phyloP scores from a whole-genome alignment of 2,888 invertebrate species.

The Andricus curvator region DNA sequence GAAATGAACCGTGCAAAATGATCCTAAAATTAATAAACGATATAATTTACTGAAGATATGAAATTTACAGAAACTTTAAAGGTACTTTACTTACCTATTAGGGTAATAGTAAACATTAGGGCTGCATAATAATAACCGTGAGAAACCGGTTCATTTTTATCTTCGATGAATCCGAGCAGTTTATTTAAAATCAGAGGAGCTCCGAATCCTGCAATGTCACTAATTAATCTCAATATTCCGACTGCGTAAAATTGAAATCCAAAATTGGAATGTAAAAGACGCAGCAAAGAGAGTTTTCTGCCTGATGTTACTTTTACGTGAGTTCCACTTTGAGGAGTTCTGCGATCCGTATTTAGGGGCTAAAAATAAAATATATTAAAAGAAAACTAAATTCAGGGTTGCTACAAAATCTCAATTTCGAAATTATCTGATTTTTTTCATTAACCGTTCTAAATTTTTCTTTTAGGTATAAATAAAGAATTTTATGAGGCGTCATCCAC shows the following conservation, averaged over 20 bases:
- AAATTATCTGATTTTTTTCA: no score
- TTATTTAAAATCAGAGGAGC: conserved; percentile 93
- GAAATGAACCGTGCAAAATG: conserved; percentile 92
- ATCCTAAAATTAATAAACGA: conserved; percentile 79
- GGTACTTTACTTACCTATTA: conserved; percentile 82
- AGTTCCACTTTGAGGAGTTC: conserved; percentile 44
- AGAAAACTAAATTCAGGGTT: neutral
- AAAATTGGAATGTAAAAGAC: conserved; percentile 87
- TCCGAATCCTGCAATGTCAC: conserved; percentile 91
- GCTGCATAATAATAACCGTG: conserved; percentile 84
- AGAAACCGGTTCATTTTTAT: conserved; percentile 83
- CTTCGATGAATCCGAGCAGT: conserved; percentile 89
- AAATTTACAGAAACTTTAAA: neutral
- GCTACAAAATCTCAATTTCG: no score
- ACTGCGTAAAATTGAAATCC: conserved; percentile 91
- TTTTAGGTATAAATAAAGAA: no score
- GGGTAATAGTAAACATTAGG: conserved; percentile 83
- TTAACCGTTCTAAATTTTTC: no score
- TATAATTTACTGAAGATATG: neutral
- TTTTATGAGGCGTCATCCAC: no score
- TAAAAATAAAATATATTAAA: conserved; percentile 37
- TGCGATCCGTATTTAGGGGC: conserved; percentile 46
- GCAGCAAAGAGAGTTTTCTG: conserved; percentile 81
- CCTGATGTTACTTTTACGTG: conserved; percentile 59
- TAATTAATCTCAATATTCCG: conserved; percentile 89